Evolutionary conservation across 2,797 vertebrate species (phyloP), one percentile per base, ranked within the genome.

Genomic region (Oreonectes daqikongensis): DNA sequence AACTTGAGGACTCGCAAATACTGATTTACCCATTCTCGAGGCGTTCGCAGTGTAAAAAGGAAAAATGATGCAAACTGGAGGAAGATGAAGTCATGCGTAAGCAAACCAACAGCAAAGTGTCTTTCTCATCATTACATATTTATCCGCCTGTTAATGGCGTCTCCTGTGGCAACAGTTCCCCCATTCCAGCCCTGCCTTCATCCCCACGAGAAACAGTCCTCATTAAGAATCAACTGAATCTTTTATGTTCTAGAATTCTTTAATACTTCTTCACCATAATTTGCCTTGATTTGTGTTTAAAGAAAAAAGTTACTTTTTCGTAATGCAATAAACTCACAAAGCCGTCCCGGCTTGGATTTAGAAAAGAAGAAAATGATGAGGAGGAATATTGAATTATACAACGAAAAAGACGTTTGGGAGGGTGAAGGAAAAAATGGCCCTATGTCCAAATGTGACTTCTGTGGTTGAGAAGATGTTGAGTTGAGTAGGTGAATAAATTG

Each of bases 171-270:
- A 77, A 81, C 61, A 75, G 66, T 79, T 65, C 77, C 50, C 48
- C 14, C 66, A 8, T 68, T 50, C 22, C 67, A 73, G 75, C 77
- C 71, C 77, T 61, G 67, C 65, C 42, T 65, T 52, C 9, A 44
- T 57, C 80, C 84, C 85, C 87, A 80, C 61, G 81, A 89, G 89
- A 83, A 42, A 87, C 81, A 72, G 76, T 81, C 88, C 90, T 93
- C 90, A 93, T 93, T 93, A 92, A 91, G 87, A 88, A 86, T 83
- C 87, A 80, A 77, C 88, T 92, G 74, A 91, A 92, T 92, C 84
- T 91, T 93, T 92, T 80, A 94, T 90, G 81, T 92, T 90, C 46
- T 91, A 93, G 92, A 90, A 92, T 92, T 93, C 88, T 92, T 92
- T 93, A 86, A 92, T 91, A 91, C 84, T 90, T 88, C 85, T 88